These are phyloP conservation scores for Acrocephalus kingi DNA, from an alignment of 2,113 vertebrate species.

Conservation along the genomic window DNA sequence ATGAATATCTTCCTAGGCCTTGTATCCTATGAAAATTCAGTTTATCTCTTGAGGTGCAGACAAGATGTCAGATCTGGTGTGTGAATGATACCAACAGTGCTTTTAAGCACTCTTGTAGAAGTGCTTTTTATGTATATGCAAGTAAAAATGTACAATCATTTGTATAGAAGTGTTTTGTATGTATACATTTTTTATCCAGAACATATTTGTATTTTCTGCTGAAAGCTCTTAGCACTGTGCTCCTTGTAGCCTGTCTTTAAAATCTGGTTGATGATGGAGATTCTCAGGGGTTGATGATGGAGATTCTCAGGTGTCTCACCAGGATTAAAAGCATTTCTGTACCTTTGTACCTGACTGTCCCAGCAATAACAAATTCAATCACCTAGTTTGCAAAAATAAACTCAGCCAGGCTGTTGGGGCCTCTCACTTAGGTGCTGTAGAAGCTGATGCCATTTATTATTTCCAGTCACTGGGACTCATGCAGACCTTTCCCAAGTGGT, in stretches of 20 bases:
- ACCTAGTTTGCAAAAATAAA: background rate
- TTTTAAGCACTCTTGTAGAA: background rate
- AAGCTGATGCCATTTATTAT: rapidly evolving
- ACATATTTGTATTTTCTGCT: background rate
- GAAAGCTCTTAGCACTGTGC: background rate
- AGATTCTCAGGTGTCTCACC: background rate
- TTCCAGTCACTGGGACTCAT: background rate
- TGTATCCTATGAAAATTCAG: background rate
- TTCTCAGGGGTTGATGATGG: background rate
- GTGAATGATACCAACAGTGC: background rate
- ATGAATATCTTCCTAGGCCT: background rate
- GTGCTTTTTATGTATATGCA: background rate
- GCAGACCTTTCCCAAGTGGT: background rate
- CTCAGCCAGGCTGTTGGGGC: background rate
- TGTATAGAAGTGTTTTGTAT: background rate
- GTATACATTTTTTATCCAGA: background rate
- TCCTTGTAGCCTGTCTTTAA: background rate
- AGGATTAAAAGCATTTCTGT: background rate
- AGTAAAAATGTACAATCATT: background rate
- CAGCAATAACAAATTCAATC: background rate
- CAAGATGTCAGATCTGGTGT: background rate
- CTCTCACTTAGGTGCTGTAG: background rate
- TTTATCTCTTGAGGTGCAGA: background rate
- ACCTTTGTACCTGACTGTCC: background rate
- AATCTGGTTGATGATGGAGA: background rate